phyloP scores from a whole-genome alignment of 2,888 invertebrate genomes.

The Perizoma affinitatum region DNA sequence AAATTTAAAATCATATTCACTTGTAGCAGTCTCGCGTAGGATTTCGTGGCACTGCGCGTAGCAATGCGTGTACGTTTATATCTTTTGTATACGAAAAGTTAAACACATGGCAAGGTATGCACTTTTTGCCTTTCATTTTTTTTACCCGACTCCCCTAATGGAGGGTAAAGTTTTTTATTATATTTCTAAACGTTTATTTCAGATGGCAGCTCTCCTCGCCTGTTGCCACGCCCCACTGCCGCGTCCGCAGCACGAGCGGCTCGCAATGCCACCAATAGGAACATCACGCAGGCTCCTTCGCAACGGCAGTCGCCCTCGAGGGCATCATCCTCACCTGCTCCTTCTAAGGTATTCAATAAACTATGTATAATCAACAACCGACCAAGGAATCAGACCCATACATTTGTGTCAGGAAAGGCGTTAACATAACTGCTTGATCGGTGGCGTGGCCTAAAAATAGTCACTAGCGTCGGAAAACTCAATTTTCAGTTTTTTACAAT shows the following conservation, averaged over 20 bases:
- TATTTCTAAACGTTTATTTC: neutral
- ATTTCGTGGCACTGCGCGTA: constrained; percentile 5
- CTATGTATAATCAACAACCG: too few relatives aligned
- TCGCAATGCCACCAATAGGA: constrained; percentile 69
- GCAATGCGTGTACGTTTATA: constrained; percentile 12
- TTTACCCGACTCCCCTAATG: too few relatives aligned
- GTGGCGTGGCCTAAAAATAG: too few relatives aligned
- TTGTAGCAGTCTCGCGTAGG: too few relatives aligned
- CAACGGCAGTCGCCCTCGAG: constrained; percentile 56
- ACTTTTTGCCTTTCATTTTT: too few relatives aligned
- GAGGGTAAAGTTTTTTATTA: too few relatives aligned
- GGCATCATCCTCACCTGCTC: constrained; percentile 37
- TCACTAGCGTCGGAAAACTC: too few relatives aligned
- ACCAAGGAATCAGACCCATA: neutral
- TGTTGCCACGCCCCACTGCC: constrained; percentile 69
- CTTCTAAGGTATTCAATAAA: constrained; percentile 42
- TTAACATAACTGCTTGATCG: too few relatives aligned
- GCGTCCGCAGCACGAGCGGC: constrained; percentile 76
- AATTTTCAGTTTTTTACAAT: too few relatives aligned
- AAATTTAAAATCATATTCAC: too few relatives aligned
- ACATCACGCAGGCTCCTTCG: constrained; percentile 40
- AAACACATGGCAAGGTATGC: too few relatives aligned
- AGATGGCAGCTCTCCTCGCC: constrained; percentile 56
- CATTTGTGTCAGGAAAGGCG: neutral
- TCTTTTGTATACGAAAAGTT: constrained; percentile 8